A percentile compares a stretch with the other conserved stretches of the same genome.
phyloP scores from a whole-genome alignment of 1,140 invertebrate genomes.

The Drosophila obscura region DNA sequence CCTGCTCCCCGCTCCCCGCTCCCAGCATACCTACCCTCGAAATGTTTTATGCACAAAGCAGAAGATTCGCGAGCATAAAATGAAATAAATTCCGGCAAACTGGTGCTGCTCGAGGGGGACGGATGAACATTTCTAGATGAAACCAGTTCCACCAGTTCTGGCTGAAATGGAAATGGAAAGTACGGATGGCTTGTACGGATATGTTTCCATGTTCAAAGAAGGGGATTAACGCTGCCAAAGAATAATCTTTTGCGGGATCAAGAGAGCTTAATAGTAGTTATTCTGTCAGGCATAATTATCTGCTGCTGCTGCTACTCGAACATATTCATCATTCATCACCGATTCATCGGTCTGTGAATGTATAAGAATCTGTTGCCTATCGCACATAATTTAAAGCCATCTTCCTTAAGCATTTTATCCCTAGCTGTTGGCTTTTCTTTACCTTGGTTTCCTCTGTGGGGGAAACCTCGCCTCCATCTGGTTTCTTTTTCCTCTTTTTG shows the following conservation, averaged over 20 bases:
- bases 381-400: conserved; percentile 3
- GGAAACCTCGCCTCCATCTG: neutral
- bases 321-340: too few relatives aligned
- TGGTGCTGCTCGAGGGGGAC: neutral
- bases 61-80: conserved; percentile 40
- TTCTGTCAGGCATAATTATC: too few relatives aligned
- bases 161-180: too few relatives aligned
- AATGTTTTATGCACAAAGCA: conserved; percentile 54
- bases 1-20: neutral
- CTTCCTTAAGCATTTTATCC: conserved; percentile 21
- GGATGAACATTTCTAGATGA: conserved; percentile 32
- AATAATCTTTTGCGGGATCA: too few relatives aligned
- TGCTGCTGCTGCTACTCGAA: too few relatives aligned
- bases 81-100: conserved; percentile 45
- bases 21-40: neutral
- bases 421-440: conserved; percentile 3
- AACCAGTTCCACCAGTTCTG: conserved; percentile 21
- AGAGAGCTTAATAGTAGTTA: too few relatives aligned
- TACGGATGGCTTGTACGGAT: too few relatives aligned
- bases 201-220: too few relatives aligned
- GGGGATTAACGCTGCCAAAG: too few relatives aligned
- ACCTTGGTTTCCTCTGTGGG: neutral
- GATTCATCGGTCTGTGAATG: too few relatives aligned
- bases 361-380: too few relatives aligned
- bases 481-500: conserved; percentile 8